Evolutionary conservation across 2,797 vertebrate species (phyloP).

Genomic region (Bucorvus abyssinicus): DNA sequence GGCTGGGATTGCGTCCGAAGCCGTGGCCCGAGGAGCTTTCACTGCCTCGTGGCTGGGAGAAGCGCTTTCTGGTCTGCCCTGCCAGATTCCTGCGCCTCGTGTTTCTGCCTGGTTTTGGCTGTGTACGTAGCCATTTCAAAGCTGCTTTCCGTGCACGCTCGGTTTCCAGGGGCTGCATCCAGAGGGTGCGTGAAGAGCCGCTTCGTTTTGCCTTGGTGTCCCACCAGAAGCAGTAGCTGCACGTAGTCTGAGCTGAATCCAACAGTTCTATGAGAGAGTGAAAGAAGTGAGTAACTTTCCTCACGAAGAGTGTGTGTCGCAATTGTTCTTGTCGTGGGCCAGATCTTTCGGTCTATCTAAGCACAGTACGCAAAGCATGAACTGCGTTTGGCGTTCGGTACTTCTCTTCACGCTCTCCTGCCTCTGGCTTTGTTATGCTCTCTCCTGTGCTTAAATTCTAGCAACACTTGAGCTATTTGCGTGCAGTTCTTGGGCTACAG

Average conservation of each 20-base stretch:
- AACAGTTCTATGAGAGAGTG: neutral
- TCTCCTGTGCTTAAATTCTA: neutral
- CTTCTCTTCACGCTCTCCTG: neutral
- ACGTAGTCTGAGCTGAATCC: neutral
- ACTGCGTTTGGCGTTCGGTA: neutral
- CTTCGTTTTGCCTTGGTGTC: neutral
- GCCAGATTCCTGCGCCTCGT: neutral
- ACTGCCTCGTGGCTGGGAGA: neutral
- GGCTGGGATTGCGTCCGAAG: neutral
- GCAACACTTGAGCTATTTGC: neutral
- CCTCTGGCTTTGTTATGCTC: neutral
- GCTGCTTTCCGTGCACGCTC: neutral
- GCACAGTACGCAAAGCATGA: neutral
- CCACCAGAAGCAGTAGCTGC: neutral
- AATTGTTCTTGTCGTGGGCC: neutral
- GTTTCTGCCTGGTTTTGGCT: neutral
- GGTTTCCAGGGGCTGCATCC: neutral
- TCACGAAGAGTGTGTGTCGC: neutral
- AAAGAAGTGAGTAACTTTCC: neutral
- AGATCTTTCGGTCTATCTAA: neutral
- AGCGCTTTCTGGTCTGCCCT: neutral
- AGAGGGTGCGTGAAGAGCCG: neutral
- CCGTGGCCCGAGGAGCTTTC: neutral
- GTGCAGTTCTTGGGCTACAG: neutral
- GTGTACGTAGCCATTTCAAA: slow-evolving; percentile 5